phyloP scores from a whole-genome alignment of 2,113 vertebrate species.

The Ia io region DNA sequence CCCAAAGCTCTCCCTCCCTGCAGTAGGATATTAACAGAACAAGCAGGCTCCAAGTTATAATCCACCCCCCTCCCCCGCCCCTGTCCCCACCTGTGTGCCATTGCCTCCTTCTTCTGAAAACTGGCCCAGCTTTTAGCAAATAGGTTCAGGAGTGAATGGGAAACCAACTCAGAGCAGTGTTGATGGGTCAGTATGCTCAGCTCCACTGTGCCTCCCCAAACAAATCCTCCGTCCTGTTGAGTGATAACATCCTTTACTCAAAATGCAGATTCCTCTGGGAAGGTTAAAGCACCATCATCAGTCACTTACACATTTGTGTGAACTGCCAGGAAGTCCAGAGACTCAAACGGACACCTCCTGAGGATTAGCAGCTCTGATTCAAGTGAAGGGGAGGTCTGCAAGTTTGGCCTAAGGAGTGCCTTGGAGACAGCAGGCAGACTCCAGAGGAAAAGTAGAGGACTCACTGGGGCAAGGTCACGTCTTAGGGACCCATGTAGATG shows the following conservation, averaged over 20 bases:
- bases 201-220: not conserved
- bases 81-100: not conserved
- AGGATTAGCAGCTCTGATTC: not conserved
- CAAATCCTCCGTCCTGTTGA: not conserved
- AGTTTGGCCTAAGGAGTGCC: not conserved
- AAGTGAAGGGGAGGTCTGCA: not conserved
- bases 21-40: not conserved
- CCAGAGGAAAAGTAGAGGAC: not conserved
- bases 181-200: not conserved
- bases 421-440: not conserved
- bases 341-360: not conserved
- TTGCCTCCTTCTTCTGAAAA: not conserved
- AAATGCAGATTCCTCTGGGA: not conserved
- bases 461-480: not conserved
- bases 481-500: not conserved
- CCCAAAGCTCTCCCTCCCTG: not conserved
- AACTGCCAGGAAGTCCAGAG: not conserved
- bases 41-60: not conserved
- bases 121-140: not conserved
- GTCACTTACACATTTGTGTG: not conserved
- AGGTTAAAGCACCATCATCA: not conserved
- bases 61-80: fast-evolving
- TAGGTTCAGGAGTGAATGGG: not conserved
- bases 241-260: not conserved
- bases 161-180: not conserved